These are phyloP conservation scores for Chelonus formosanus DNA, from an alignment of 2,888 invertebrate genomes.

Conservation along the genomic window DNA sequence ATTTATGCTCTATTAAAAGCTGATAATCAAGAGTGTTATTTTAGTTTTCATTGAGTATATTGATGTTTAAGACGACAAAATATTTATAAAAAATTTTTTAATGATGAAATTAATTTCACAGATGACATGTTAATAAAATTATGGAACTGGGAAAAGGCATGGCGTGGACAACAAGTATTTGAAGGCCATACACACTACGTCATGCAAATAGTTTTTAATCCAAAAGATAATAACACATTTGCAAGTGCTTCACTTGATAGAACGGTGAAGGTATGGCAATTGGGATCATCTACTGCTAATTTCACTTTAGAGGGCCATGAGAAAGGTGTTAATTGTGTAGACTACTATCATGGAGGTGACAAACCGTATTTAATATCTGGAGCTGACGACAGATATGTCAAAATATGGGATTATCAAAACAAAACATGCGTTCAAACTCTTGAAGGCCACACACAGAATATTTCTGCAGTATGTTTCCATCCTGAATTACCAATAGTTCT, in stretches of 20 bases:
- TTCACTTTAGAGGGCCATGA: conserved; percentile 98
- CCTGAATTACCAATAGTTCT: conserved; percentile 96
- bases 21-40: too few species aligned
- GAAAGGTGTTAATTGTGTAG: conserved; percentile 98
- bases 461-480: conserved; percentile 95
- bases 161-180: conserved; percentile 98
- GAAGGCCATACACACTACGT: conserved; percentile 99
- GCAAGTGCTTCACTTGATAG: conserved; percentile 98
- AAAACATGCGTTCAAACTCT: conserved; percentile 99
- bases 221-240: conserved; percentile 99
- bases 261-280: conserved; percentile 98
- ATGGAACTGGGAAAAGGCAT: conserved; percentile 99
- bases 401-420: conserved; percentile 99
- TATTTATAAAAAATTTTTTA: too few species aligned
- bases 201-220: conserved; percentile 99
- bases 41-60: too few species aligned
- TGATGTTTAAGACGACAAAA: too few species aligned
- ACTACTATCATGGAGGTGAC: conserved; percentile 98
- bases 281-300: conserved; percentile 96
- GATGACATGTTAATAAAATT: conserved; percentile 98
- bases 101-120: conserved; percentile 55
- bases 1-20: too few species aligned
- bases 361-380: conserved; percentile 99
- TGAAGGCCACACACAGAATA: conserved; percentile 97
- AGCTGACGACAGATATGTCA: conserved; percentile 96